Base-by-base conservation (phyloP, 2,888 invertebrate species). In the Melolontha melolontha region DNA sequence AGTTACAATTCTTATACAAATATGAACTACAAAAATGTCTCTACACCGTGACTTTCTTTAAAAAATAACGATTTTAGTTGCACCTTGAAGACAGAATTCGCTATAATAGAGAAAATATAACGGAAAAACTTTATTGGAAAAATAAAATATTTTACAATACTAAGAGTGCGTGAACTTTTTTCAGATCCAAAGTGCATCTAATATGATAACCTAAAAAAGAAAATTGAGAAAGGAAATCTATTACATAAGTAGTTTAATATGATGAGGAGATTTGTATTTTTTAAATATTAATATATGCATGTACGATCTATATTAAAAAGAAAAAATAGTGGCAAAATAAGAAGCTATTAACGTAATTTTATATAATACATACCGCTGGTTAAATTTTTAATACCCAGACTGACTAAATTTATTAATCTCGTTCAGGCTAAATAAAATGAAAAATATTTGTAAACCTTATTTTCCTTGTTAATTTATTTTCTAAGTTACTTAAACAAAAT, bases 1-100 rank as follows among this genome's bases (percentile, higher is more conserved):
- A 64, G 64, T 73, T 74, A 73, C 71, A 73, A 71, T 71, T 66
- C 71, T 73, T 70, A 72, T 74, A 74, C 71, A 73, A 74, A 73
- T 73, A 74, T 71, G 71, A 71, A 70, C 74, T 73, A 74, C 72
- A 73, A 73, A 69, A 74, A 70, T 70, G 64, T 57, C 62, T 50
- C 66, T 71, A 71, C 44, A 69, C 59, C 49, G 29, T 68, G 62
- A 64, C 47, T 59, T 65, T 42, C 29, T 67, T 64, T 66, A 67
- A 67, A 57, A 64, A 42, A 59, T 57, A 59, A 64, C 51, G 50
- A 64, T 44, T 64, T 62, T 65, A 65, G 65, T 70, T 70, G 69
- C 65, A 67, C 69, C 67, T 57, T 67, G 62, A 39, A 62, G 47
- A 41, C 16, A 57, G 52, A 34, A 34, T 50, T 50, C 42, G 14